Percentiles rank a stretch among this genome's conserved stretches.
These are phyloP conservation scores for Thalassarche chlororhynchos DNA, from an alignment of 2,113 vertebrate genomes.

Conservation along the genomic window DNA sequence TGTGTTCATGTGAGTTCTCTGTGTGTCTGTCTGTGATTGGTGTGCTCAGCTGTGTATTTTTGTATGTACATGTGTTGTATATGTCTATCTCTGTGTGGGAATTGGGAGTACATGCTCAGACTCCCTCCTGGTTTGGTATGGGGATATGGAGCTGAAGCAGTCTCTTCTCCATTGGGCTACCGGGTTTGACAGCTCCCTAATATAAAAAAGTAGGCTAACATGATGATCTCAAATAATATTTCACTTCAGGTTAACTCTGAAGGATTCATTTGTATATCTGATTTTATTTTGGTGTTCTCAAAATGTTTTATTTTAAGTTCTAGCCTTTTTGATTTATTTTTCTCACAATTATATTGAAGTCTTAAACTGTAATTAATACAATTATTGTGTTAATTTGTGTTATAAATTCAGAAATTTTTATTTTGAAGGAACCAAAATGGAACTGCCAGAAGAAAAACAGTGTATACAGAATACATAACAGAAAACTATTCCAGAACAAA, in stretches of 20 bases:
- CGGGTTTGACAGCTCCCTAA: not conserved
- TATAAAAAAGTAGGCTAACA: not conserved
- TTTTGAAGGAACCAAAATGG: not conserved
- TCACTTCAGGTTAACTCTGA: not conserved
- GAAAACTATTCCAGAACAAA: not conserved
- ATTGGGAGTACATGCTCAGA: not conserved
- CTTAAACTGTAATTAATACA: not conserved
- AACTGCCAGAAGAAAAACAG: not conserved
- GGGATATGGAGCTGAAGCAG: not conserved
- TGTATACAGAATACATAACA: not conserved
- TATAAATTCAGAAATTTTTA: not conserved
- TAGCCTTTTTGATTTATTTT: not conserved
- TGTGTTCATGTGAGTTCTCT: not conserved
- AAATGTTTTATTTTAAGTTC: not conserved
- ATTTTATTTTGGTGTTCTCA: not conserved
- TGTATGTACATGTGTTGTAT: not conserved
- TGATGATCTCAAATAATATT: not conserved
- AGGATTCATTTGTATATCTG: not conserved
- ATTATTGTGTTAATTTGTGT: not conserved
- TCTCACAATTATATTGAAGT: not conserved
- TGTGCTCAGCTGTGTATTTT: not conserved
- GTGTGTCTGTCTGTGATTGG: not conserved
- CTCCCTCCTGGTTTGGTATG: not conserved
- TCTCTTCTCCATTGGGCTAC: not conserved
- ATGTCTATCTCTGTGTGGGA: rapidly evolving